phyloP scores from a whole-genome alignment of 2,888 invertebrate species.

The Punctoribates punctum region DNA sequence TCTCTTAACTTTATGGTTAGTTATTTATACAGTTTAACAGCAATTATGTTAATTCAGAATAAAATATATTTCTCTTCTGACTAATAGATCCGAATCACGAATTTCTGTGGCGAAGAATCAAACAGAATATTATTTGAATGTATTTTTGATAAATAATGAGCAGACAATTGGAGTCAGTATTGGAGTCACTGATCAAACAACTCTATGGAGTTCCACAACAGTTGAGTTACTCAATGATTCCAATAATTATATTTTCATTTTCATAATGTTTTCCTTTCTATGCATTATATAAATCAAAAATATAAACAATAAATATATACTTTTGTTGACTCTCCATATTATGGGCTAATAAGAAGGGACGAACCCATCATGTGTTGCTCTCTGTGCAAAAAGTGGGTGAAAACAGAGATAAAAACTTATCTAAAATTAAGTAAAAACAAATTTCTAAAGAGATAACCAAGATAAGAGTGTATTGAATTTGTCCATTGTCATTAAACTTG shows the following conservation, averaged over 20 bases:
- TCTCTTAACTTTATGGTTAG: background rate
- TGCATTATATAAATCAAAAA: background rate
- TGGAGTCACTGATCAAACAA: conserved; percentile 7
- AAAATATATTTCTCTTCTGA: background rate
- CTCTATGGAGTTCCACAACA: background rate
- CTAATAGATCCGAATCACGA: conserved; percentile 13
- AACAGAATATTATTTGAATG: too few relatives aligned
- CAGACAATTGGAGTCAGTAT: background rate
- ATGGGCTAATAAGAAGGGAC: background rate
- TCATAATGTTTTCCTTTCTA: background rate
- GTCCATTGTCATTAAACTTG: too few relatives aligned
- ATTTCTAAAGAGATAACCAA: too few relatives aligned
- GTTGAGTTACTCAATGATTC: too few relatives aligned
- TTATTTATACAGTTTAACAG: background rate
- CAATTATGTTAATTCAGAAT: too few relatives aligned
- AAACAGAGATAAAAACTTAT: background rate
- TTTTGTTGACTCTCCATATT: background rate
- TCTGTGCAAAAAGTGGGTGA: background rate
- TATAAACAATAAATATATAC: background rate
- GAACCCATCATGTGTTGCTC: background rate
- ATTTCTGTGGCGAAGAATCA: background rate
- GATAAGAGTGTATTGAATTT: too few relatives aligned
- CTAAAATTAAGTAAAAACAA: too few relatives aligned
- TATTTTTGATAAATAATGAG: too few relatives aligned
- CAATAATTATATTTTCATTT: background rate